Percentiles rank a stretch among this genome's conserved stretches.
Conservation (phyloP, 2,113 vertebrate species). For the Gasterosteus aculeatus region DNA sequence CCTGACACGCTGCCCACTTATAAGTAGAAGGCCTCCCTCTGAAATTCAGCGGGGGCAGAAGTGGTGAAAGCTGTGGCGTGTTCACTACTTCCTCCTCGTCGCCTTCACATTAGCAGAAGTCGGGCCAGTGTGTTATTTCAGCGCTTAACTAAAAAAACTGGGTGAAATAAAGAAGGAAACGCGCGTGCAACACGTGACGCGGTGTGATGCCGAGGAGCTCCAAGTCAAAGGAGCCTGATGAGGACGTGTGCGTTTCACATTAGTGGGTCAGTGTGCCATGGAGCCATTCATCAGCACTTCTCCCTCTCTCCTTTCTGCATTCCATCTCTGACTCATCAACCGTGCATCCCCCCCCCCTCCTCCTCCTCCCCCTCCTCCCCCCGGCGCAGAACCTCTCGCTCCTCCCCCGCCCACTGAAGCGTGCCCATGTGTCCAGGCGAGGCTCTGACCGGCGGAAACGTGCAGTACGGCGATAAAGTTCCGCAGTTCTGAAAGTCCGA, state of each 20-base stretch:
- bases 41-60: conserved; percentile 18
- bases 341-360: conserved; percentile 9
- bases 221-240: conserved; percentile 12
- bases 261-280: conserved; percentile 86
- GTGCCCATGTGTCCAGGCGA: too few species aligned
- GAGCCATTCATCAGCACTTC: conserved; percentile 76
- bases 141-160: not conserved
- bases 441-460: conserved; percentile 16
- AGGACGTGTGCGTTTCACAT: conserved; percentile 54
- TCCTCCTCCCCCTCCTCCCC: conserved; percentile 45
- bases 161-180: not conserved
- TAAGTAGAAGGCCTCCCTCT: not conserved
- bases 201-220: not conserved
- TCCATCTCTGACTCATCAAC: conserved; percentile 62
- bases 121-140: conserved; percentile 5
- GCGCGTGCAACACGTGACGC: conserved; percentile 7
- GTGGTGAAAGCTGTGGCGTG: conserved; percentile 37
- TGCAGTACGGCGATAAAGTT: not conserved
- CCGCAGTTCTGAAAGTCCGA: not conserved
- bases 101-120: conserved; percentile 48
- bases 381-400: conserved; percentile 30
- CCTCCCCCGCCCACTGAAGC: conserved; percentile 8
- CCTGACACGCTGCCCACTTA: not conserved
- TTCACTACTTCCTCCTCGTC: conserved; percentile 50
- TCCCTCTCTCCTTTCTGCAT: conserved; percentile 51